Conservation (phyloP, 2,888 invertebrate species). For the Platycheirus rosarum region DNA sequence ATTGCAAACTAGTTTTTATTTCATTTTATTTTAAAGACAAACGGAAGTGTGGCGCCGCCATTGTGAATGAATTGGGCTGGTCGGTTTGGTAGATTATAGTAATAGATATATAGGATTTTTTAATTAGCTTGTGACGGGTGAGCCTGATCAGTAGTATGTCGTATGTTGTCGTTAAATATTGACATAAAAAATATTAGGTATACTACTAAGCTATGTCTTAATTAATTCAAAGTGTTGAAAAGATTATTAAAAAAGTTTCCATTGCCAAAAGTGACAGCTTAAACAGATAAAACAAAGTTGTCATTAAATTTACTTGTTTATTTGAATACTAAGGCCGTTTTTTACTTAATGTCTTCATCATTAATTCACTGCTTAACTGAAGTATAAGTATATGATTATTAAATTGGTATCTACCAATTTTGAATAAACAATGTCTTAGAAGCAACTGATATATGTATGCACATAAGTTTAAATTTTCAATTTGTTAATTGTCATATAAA, state of each 20-base stretch:
- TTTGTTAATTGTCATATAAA: too few relatives aligned
- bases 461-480: too few relatives aligned
- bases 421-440: too few relatives aligned
- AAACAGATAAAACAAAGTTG: background rate
- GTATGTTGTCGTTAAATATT: background rate
- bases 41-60: slow-evolving; percentile 67
- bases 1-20: slow-evolving; percentile 14
- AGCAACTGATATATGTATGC: too few relatives aligned
- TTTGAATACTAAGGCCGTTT: too few relatives aligned
- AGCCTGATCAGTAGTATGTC: too few relatives aligned
- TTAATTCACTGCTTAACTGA: too few relatives aligned
- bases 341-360: too few relatives aligned
- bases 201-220: background rate
- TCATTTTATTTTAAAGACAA: slow-evolving; percentile 26
- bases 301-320: background rate
- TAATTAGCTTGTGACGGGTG: slow-evolving; percentile 35
- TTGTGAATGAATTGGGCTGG: slow-evolving; percentile 24
- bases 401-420: too few relatives aligned
- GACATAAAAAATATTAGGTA: slow-evolving; percentile 31
- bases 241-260: slow-evolving; percentile 1
- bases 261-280: background rate
- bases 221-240: slow-evolving; percentile 5
- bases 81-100: slow-evolving; percentile 7
- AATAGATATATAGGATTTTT: slow-evolving; percentile 32
- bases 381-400: too few relatives aligned